Conservation (phyloP, 2,113 vertebrate species). For the Onychostoma macrolepis region DNA sequence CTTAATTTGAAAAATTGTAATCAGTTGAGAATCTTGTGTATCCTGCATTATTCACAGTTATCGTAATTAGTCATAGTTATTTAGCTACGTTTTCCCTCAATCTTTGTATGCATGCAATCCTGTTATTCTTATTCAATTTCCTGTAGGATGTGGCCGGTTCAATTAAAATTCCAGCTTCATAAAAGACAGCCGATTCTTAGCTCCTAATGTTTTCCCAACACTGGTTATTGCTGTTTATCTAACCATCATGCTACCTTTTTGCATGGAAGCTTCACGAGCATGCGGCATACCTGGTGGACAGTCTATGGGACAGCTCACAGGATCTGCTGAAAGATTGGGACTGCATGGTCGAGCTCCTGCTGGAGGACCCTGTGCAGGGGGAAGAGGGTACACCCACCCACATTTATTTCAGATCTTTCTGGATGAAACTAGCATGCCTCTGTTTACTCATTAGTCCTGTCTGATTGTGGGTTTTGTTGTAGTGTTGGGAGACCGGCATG, state of each 20-base stretch:
- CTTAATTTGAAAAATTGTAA: background rate
- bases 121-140: background rate
- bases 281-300: constrained; percentile 97
- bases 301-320: constrained; percentile 98
- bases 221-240: background rate
- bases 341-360: constrained; percentile 95
- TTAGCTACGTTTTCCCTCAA: background rate
- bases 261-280: constrained; percentile 90
- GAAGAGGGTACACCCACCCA: constrained; percentile 85
- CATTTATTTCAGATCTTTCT: background rate
- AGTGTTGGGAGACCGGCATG: constrained; percentile 96
- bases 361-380: constrained; percentile 97
- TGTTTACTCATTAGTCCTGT: background rate
- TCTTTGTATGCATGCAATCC: background rate
- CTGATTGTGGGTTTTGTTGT: constrained; percentile 22
- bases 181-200: background rate
- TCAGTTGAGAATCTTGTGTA: background rate
- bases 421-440: background rate
- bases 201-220: background rate
- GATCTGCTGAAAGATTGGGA: constrained; percentile 99
- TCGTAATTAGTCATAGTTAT: background rate
- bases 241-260: background rate
- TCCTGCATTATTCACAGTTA: background rate
- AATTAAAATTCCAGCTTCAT: background rate
- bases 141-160: background rate